Percentiles rank a stretch among this genome's conserved stretches.
Conservation (phyloP, 2,888 invertebrate species). For the Monopis laevigella region DNA sequence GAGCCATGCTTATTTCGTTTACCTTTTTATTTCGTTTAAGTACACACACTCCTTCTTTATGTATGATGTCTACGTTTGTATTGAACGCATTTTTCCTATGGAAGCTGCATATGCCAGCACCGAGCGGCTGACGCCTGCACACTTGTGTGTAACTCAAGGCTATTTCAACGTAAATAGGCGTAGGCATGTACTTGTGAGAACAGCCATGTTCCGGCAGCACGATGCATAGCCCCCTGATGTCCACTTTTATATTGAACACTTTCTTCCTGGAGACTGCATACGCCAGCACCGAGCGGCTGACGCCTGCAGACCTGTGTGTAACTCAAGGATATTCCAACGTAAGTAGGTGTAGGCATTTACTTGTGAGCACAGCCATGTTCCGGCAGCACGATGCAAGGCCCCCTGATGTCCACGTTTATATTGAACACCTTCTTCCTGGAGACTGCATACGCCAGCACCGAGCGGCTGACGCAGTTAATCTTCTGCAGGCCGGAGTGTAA, state of each 20-base stretch:
- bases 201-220: conserved; percentile 81
- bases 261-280: conserved; percentile 53
- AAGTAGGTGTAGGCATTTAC: conserved; percentile 58
- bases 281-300: conserved; percentile 53
- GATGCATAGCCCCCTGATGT: conserved; percentile 79
- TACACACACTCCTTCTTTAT: no score
- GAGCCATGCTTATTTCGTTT: no score
- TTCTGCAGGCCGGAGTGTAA: conserved; percentile 31
- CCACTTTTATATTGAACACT: conserved; percentile 75
- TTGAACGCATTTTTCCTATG: conserved; percentile 69
- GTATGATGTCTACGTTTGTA: conserved; percentile 78
- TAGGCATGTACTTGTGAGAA: conserved; percentile 67
- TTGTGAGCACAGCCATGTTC: conserved; percentile 76
- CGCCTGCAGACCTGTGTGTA: conserved; percentile 35
- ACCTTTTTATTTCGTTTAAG: no score
- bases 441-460: conserved; percentile 53
- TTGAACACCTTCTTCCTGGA: conserved; percentile 67
- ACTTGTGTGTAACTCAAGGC: conserved; percentile 28
- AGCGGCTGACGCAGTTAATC: conserved; percentile 41
- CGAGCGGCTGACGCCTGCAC: conserved; percentile 40
- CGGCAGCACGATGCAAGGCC: conserved; percentile 79
- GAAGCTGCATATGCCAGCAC: conserved; percentile 52
- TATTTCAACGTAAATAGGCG: no score
- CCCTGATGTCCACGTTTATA: conserved; percentile 78
- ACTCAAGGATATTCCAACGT: conserved; percentile 30